phyloP scores from a whole-genome alignment of 2,113 vertebrate species.

The Azemiops feae region DNA sequence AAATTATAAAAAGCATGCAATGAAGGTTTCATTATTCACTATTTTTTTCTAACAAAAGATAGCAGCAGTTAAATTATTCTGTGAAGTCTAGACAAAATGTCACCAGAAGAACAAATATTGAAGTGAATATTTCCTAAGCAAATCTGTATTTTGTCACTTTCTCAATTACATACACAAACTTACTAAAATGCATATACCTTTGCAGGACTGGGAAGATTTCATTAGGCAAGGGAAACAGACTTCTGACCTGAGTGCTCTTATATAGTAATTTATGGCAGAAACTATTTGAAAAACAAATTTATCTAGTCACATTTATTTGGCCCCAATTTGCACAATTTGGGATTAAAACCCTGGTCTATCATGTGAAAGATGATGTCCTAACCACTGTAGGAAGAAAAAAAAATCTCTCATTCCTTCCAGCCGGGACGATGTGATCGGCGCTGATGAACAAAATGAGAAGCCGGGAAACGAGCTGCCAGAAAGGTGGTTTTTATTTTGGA shows the following conservation, averaged over 20 bases:
- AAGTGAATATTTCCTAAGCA: slow-evolving; percentile 37
- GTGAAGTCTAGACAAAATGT: slow-evolving; percentile 51
- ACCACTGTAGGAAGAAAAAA: background rate
- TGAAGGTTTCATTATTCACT: slow-evolving; percentile 59
- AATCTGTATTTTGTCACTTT: slow-evolving; percentile 10
- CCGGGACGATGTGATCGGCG: too few relatives aligned
- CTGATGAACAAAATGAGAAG: too few relatives aligned
- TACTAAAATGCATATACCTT: background rate
- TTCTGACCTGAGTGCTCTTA: slow-evolving; percentile 14
- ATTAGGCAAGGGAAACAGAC: slow-evolving; percentile 7
- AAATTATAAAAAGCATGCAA: slow-evolving; percentile 46
- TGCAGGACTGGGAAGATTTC: slow-evolving; percentile 6
- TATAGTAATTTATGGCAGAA: background rate
- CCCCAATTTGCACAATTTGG: background rate
- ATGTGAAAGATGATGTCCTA: background rate
- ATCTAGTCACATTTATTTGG: background rate
- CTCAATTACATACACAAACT: background rate
- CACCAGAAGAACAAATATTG: slow-evolving; percentile 35
- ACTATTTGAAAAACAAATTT: too few relatives aligned
- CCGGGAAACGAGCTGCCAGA: too few relatives aligned
- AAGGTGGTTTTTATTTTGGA: too few relatives aligned
- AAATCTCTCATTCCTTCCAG: too few relatives aligned
- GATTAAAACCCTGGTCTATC: background rate
- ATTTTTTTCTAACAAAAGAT: slow-evolving; percentile 57
- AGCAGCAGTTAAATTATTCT: slow-evolving; percentile 57